Evolutionary conservation across 1,140 invertebrate species (phyloP).

Genomic region (Stenopsyche tienmushanensis): DNA sequence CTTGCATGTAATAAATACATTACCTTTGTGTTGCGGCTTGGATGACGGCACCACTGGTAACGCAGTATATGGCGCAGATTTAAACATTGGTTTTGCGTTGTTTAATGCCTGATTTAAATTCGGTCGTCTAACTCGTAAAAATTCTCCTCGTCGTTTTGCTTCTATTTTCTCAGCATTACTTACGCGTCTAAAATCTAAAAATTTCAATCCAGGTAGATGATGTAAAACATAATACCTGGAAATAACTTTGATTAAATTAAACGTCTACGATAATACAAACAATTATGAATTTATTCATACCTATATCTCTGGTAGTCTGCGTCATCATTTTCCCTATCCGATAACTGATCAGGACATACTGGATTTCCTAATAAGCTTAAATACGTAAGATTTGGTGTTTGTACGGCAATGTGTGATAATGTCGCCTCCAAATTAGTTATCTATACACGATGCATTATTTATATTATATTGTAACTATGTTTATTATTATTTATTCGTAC

Average conservation of each 20-base stretch:
- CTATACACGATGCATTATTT: no score
- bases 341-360: constrained; percentile 82
- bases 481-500: no score
- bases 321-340: constrained; percentile 74
- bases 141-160: constrained; percentile 65
- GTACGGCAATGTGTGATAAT: constrained; percentile 63
- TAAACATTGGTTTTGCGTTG: background rate
- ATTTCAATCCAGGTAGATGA: constrained; percentile 68
- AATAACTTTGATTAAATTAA: background rate
- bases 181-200: constrained; percentile 74
- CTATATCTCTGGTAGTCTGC: constrained; percentile 84
- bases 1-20: no score
- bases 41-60: constrained; percentile 35
- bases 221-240: constrained; percentile 73
- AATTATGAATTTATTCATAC: constrained; percentile 61
- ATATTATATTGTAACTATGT: no score
- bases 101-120: constrained; percentile 35
- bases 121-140: constrained; percentile 66
- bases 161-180: constrained; percentile 59
- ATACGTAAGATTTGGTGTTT: constrained; percentile 70
- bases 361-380: constrained; percentile 82
- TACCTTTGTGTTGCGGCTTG: constrained; percentile 52
- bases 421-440: constrained; percentile 72
- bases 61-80: constrained; percentile 13
- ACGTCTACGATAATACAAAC: background rate